Evolutionary conservation across 2,113 vertebrate species (phyloP), one percentile per base, ranked within the genome.

Genomic region (Halcyon malimbica): DNA sequence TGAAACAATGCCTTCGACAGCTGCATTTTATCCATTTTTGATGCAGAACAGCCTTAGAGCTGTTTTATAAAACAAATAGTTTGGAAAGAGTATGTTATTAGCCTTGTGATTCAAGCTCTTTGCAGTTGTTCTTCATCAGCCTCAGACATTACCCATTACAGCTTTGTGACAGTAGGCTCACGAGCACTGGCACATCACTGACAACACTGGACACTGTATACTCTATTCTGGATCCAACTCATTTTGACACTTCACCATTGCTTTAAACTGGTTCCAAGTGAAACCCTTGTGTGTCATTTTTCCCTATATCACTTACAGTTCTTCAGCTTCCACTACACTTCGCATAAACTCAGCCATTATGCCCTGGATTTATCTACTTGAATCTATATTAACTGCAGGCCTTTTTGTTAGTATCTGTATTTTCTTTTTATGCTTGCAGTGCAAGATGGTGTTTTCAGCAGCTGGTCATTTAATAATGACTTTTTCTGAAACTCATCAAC

Each of bases 381-480:
- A 78, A 87, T 80, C 69, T 19, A 46, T 51, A 76, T 82, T 81
- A 81, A 87, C 79, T 75, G 13, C 28, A 87, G 28, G 57, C 24
- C 28, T 86, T 90, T 87, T 90, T 93, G n/a, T 88, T 83, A 48
- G 37, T 19, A 31, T 88, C 48, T 70, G 12, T 39, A 33, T 64
- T 44, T 83, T 42, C 4, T 20, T 68, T 90, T 71, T 53, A 57
- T 48, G 44, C 31, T 79, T 48, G 64, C 60, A 83, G 44, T 20
- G 25, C 39, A 94, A 73, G 31, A 57, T 19, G 11, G 6, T 39
- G 48, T 73, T 87, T 87, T 57, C 83, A 89, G 74, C 60, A 54
- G 26, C 59, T 85, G 65, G 21, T 53, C 84, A 69, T 65, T 93
- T 91, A 91, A 90, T 63, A 88, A 89, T 12, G 17, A 78, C 24